phyloP scores from a whole-genome alignment of 2,888 invertebrate genomes.

The Ctena decussata region DNA sequence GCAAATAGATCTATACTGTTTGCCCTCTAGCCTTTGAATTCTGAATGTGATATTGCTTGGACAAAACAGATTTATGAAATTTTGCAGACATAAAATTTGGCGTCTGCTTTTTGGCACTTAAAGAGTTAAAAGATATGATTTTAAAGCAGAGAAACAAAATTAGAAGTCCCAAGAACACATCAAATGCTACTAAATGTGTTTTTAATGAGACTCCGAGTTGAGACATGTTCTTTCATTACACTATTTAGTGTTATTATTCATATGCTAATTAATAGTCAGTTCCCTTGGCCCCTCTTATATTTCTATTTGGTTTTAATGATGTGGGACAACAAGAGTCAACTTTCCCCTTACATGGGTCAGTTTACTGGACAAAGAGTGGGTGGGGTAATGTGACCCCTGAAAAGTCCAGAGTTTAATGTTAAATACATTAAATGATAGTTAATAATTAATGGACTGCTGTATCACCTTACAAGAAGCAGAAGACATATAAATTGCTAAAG shows the following conservation, averaged over 20 bases:
- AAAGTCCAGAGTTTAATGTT: background rate
- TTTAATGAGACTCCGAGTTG: background rate
- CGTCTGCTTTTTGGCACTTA: too few relatives aligned
- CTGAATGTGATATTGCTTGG: too few relatives aligned
- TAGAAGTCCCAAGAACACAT: too few relatives aligned
- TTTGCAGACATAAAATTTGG: too few relatives aligned
- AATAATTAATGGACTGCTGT: conserved; percentile 11
- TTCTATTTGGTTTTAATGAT: background rate
- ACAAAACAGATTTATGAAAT: too few relatives aligned
- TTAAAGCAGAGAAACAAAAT: too few relatives aligned
- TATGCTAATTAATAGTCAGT: background rate
- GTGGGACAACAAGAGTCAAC: background rate
- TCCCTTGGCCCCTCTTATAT: background rate
- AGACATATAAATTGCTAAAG: background rate
- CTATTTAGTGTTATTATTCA: background rate
- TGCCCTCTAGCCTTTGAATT: too few relatives aligned
- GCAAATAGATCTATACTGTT: too few relatives aligned
- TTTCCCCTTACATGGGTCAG: background rate
- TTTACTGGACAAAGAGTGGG: background rate
- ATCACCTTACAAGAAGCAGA: background rate
- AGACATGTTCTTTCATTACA: background rate
- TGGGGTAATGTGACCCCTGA: background rate
- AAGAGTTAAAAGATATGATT: too few relatives aligned
- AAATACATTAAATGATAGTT: conserved; percentile 15
- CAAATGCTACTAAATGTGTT: background rate